Evolutionary conservation across 2,797 vertebrate species (phyloP).

Genomic region (Brachymystax lenok): DNA sequence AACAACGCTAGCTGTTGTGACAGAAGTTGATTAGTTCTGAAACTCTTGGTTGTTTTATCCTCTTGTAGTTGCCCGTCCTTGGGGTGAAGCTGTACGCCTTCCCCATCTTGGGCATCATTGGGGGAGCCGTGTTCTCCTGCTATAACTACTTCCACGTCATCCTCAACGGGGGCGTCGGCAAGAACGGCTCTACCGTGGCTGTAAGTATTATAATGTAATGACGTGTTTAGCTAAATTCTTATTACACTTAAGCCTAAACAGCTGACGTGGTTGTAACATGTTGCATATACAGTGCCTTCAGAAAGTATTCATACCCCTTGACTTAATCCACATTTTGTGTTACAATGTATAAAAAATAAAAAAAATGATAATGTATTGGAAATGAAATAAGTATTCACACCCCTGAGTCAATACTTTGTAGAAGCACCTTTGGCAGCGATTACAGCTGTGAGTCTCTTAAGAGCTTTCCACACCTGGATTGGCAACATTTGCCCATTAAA

Average conservation of each 20-base stretch:
- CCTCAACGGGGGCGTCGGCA: constrained; percentile 92
- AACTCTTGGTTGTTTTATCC: constrained; percentile 25
- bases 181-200: constrained; percentile 97
- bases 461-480: too few relatives aligned
- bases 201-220: constrained; percentile 74
- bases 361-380: too few relatives aligned
- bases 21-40: not conserved
- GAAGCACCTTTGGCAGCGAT: too few relatives aligned
- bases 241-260: not conserved
- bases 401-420: too few relatives aligned
- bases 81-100: constrained; percentile 84
- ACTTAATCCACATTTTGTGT: not conserved
- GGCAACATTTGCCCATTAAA: too few relatives aligned
- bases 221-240: not conserved
- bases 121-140: constrained; percentile 87
- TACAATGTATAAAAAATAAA: too few relatives aligned
- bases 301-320: too few relatives aligned
- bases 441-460: too few relatives aligned
- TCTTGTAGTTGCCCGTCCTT: constrained; percentile 83
- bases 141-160: constrained; percentile 95
- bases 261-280: not conserved
- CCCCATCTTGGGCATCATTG: constrained; percentile 86
- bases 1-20: not conserved
- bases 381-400: too few relatives aligned
- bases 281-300: too few relatives aligned